Percentiles rank a stretch among this genome's conserved stretches.
Conservation (phyloP, 2,888 invertebrate genomes). For the Epistrophe eligans region DNA sequence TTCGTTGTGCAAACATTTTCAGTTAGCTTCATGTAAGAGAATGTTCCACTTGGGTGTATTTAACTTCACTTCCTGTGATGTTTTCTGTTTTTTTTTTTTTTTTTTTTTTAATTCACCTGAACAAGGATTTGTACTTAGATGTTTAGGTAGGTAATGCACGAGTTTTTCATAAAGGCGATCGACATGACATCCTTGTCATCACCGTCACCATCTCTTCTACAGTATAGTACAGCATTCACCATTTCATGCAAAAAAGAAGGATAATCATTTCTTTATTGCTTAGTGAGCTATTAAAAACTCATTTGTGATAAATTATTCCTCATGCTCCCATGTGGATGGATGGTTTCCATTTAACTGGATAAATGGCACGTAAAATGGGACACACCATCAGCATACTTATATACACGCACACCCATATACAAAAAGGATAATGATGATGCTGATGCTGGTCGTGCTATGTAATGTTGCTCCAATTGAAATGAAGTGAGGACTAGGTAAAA, state of each 20-base stretch:
- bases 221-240: neutral
- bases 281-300: constrained; percentile 73
- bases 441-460: constrained; percentile 44
- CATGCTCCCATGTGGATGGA: constrained; percentile 62
- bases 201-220: constrained; percentile 17
- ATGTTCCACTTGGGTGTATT: constrained; percentile 72
- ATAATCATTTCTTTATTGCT: constrained; percentile 72
- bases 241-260: constrained; percentile 31
- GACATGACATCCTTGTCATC: constrained; percentile 17
- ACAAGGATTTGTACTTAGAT: constrained; percentile 30
- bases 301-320: constrained; percentile 73
- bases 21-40: constrained; percentile 9
- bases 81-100: constrained; percentile 29
- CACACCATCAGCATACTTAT: constrained; percentile 9
- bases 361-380: constrained; percentile 55
- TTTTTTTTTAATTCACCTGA: constrained; percentile 12
- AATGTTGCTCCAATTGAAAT: constrained; percentile 45
- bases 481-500: constrained; percentile 27
- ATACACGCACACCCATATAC: neutral
- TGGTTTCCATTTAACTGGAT: constrained; percentile 59
- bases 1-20: constrained; percentile 62
- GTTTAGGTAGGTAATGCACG: neutral
- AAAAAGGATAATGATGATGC: constrained; percentile 27
- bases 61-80: constrained; percentile 45
- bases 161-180: constrained; percentile 19